Base-by-base conservation (phyloP, 2,888 invertebrate species). In the Agriotes lineatus region DNA sequence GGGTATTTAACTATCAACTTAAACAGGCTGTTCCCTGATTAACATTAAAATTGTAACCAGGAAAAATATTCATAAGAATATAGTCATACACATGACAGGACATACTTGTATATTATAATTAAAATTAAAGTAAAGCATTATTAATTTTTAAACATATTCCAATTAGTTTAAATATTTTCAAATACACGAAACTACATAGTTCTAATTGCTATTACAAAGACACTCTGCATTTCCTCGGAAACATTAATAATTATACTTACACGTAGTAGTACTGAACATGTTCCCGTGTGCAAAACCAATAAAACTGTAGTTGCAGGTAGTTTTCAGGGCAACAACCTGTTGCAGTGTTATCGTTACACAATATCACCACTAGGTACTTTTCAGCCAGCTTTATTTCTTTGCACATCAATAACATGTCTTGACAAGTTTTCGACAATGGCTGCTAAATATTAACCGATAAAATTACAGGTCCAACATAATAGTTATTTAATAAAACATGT, bases 91-190 rank as follows among this genome's bases (percentile, higher is more conserved):
- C n/a, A n/a, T 10, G 9, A 30, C 33, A 16, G 19, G 52, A 52
- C 16, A 35, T 52, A 52, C 18, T 52, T 19, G 18, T 52, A 52
- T 52, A 52, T 52, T 52, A 52, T 52, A 52, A 30, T 30, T 52
- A 52, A 52, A 52, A 30, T 52, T 52, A 52, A 52, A 52, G n/a
- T 52, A 52, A 52, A 52, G 18, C 52, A 50, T 50, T 18, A 7
- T 50, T 50, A 6, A 50, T n/a, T 48, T 48, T 33, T 52, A 52
- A 52, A 52, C 52, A 33, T 52, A 52, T 52, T 52, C 18, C 18
- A 33, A 33, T 52, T 52, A 52, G 33, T 52, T 52, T 16, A 52
- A 35, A 18, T 30, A 18, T 52, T 52, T 52, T 33, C 16, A 52
- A 33, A 9, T 52, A 52, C 52, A 52, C 33, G n/a, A 33, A 52